phyloP scores from a whole-genome alignment of 2,797 vertebrate genomes.

The Chelidonichthys spinosus region DNA sequence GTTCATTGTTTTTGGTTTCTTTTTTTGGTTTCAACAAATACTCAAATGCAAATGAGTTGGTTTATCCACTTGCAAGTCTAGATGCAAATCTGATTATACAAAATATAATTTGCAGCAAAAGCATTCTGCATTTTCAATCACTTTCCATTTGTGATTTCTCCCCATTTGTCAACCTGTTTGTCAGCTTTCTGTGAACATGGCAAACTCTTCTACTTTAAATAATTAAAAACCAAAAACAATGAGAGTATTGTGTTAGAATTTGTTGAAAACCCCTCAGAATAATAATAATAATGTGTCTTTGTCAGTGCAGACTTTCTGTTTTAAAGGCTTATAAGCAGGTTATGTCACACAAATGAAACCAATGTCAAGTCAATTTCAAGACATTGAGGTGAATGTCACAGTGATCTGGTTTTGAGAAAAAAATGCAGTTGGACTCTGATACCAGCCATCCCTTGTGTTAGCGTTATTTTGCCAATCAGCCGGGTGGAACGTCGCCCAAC shows the following conservation, averaged over 20 bases:
- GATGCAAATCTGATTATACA: neutral
- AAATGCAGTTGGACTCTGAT: neutral
- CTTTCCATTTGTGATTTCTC: neutral
- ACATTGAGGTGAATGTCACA: neutral
- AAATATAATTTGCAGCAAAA: neutral
- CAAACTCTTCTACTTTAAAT: neutral
- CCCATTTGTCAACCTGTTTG: neutral
- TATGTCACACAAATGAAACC: neutral
- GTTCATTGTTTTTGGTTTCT: slow-evolving; percentile 50
- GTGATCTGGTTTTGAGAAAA: neutral
- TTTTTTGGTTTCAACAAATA: neutral
- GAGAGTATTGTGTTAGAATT: slow-evolving; percentile 26
- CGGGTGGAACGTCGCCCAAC: neutral
- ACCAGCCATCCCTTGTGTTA: neutral
- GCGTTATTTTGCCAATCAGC: neutral
- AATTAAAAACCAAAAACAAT: slow-evolving; percentile 42
- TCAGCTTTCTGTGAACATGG: neutral
- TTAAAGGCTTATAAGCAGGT: slow-evolving; percentile 9
- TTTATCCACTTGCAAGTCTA: neutral
- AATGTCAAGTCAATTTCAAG: neutral
- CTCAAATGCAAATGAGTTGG: neutral
- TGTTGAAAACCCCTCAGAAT: slow-evolving; percentile 8
- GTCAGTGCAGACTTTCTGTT: slow-evolving; percentile 34
- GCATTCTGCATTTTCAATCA: neutral
- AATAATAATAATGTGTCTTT: slow-evolving; percentile 26